Evolutionary conservation across 1,140 invertebrate species (phyloP).

Genomic region (Periplaneta americana): DNA sequence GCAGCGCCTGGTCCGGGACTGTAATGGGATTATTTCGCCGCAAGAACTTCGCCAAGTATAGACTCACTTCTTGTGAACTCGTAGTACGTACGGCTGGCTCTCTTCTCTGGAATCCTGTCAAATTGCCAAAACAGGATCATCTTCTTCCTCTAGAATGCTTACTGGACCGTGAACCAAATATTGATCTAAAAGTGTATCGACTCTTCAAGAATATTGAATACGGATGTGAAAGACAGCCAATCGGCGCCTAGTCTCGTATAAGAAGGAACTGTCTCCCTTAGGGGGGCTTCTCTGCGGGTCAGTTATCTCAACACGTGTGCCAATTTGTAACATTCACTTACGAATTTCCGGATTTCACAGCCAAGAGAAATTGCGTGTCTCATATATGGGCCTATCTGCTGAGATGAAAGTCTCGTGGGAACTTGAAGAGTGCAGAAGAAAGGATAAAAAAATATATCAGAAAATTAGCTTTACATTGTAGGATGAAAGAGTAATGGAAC

Average conservation of each 20-base stretch:
- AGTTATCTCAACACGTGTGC: too few species aligned
- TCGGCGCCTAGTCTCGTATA: background rate
- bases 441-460: too few species aligned
- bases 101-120: background rate
- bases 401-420: too few species aligned
- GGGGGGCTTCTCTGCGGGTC: too few species aligned
- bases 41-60: background rate
- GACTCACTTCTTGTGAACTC: background rate
- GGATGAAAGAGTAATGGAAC: too few species aligned
- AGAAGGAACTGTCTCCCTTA: background rate
- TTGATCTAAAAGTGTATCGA: background rate
- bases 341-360: too few species aligned
- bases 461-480: too few species aligned
- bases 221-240: background rate
- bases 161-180: background rate
- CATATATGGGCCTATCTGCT: too few species aligned
- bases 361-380: too few species aligned
- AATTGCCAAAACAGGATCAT: background rate
- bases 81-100: too few species aligned
- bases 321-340: background rate
- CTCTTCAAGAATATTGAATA: background rate
- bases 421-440: too few species aligned
- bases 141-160: background rate
- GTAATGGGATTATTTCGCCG: background rate
- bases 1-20: too few species aligned